phyloP scores from a whole-genome alignment of 2,888 invertebrate species.

The Hipparchia semele region DNA sequence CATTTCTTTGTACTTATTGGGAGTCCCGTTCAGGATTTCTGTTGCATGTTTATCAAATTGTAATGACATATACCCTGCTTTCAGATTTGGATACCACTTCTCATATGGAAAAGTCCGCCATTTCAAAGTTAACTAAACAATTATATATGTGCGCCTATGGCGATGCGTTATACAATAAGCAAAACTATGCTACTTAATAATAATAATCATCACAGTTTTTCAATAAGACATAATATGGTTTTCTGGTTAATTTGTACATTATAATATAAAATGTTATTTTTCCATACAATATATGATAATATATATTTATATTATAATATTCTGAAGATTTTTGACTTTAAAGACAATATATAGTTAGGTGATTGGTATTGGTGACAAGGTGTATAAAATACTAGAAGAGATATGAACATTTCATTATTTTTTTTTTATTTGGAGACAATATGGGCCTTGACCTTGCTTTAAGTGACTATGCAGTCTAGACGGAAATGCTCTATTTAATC shows the following conservation, averaged over 20 bases:
- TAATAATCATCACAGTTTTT: slow-evolving; percentile 75
- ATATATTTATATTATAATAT: slow-evolving; percentile 1
- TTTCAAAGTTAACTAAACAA: slow-evolving; percentile 19
- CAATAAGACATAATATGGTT: slow-evolving; percentile 42
- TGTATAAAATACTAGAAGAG: background rate
- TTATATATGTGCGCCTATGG: slow-evolving; percentile 29
- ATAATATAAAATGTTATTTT: slow-evolving; percentile 23
- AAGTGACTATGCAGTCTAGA: too few species aligned
- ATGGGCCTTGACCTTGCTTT: too few species aligned
- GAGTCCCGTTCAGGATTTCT: slow-evolving; percentile 22
- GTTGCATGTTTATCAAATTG: slow-evolving; percentile 1
- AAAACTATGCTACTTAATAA: slow-evolving; percentile 61
- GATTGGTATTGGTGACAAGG: too few species aligned
- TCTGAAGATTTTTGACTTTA: slow-evolving; percentile 10
- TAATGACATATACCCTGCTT: slow-evolving; percentile 30
- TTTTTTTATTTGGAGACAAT: background rate
- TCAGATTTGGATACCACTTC: slow-evolving; percentile 20
- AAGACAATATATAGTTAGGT: too few species aligned
- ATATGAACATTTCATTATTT: background rate
- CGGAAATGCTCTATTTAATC: too few species aligned
- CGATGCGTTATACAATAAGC: slow-evolving; percentile 14
- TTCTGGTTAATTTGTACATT: slow-evolving; percentile 39
- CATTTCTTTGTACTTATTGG: slow-evolving; percentile 37
- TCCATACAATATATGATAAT: background rate
- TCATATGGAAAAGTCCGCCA: slow-evolving; percentile 21